phyloP scores from a whole-genome alignment of 2,113 vertebrate genomes.

The Heterochromis multidens region DNA sequence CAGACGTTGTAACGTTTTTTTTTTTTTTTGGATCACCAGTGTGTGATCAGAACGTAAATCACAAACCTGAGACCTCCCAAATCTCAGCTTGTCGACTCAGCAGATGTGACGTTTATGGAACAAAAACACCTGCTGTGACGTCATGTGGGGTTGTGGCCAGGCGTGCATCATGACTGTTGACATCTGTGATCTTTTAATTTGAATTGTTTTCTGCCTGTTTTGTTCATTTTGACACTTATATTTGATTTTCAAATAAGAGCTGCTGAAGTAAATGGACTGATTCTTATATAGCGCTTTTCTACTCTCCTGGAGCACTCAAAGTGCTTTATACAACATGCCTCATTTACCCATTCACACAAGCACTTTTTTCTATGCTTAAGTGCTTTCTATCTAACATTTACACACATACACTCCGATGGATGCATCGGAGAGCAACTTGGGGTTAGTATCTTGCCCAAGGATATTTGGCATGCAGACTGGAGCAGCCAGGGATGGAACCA shows the following conservation, averaged over 20 bases:
- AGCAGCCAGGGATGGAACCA: too few species aligned
- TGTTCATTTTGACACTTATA: not conserved
- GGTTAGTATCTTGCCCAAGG: too few species aligned
- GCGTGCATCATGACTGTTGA: not conserved
- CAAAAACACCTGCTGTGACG: not conserved
- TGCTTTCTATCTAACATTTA: too few species aligned
- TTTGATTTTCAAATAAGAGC: not conserved
- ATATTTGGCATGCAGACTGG: too few species aligned
- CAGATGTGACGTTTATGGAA: not conserved
- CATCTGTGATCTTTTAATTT: not conserved
- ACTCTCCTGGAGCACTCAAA: too few species aligned
- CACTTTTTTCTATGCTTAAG: too few species aligned
- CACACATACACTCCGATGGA: too few species aligned
- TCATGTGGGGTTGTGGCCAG: not conserved
- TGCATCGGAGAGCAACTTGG: too few species aligned
- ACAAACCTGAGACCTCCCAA: not conserved
- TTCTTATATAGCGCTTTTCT: too few species aligned
- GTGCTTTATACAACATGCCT: too few species aligned
- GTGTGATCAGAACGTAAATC: not conserved
- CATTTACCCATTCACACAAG: too few species aligned
- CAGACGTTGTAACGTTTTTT: not conserved
- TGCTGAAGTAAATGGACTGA: too few species aligned
- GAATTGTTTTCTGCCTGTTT: not conserved
- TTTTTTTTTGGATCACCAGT: not conserved
- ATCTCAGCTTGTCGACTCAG: rapidly evolving